Percentiles rank a stretch among this genome's conserved stretches.
phyloP scores from a whole-genome alignment of 2,797 vertebrate genomes.

The Melanotaenia boesemani region DNA sequence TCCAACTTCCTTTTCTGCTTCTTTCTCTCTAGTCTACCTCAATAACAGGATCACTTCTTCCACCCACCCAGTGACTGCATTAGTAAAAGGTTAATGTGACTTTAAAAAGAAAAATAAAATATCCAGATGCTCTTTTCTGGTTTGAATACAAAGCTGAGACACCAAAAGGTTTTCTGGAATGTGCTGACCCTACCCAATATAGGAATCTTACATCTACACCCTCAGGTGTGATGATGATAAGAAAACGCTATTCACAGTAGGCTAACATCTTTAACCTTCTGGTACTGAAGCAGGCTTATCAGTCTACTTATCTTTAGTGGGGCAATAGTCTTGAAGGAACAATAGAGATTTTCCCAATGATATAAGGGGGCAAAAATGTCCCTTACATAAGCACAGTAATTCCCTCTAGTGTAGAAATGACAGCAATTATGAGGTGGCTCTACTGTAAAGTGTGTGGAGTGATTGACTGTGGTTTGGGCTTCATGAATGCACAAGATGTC shows the following conservation, averaged over 20 bases:
- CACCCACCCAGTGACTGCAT: not conserved
- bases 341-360: conserved; percentile 55
- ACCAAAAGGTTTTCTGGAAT: conserved; percentile 53
- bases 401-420: conserved; percentile 9
- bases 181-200: conserved; percentile 43
- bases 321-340: conserved; percentile 62
- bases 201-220: conserved; percentile 54
- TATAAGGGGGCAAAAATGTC: conserved; percentile 43
- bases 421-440: not conserved
- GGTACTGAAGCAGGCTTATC: conserved; percentile 60
- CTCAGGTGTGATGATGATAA: conserved; percentile 58
- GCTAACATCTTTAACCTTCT: conserved; percentile 56
- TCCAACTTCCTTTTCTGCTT: conserved; percentile 64
- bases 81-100: conserved; percentile 6
- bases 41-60: conserved; percentile 45
- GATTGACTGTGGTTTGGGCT: conserved; percentile 33
- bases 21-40: conserved; percentile 43
- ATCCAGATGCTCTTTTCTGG: not conserved
- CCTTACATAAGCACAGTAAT: conserved; percentile 37
- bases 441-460: conserved; percentile 14
- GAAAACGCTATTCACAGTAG: conserved; percentile 48
- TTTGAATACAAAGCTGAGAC: conserved; percentile 4
- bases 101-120: not conserved
- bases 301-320: conserved; percentile 74
- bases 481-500: conserved; percentile 32